These are phyloP conservation scores for Hippocampus kuda DNA, from an alignment of 2,797 vertebrate species.

Conservation along the genomic window DNA sequence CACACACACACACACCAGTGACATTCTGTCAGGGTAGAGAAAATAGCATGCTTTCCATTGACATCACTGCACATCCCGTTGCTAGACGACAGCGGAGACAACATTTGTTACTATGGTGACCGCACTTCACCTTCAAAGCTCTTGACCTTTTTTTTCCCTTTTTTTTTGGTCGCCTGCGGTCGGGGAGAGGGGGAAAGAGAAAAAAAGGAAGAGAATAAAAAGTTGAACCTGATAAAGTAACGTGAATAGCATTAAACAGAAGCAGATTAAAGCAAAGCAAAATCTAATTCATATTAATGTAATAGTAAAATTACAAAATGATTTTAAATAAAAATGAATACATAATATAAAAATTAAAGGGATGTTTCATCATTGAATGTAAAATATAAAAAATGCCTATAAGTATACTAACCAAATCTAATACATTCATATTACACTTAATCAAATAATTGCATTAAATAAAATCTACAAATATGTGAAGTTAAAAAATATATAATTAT, in stretches of 20 bases:
- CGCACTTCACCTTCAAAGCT: constrained; percentile 65
- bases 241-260: neutral
- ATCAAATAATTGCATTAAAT: too few relatives aligned
- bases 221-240: neutral
- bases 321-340: too few relatives aligned
- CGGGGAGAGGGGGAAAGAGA: constrained; percentile 11
- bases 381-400: too few relatives aligned
- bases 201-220: neutral
- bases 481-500: too few relatives aligned
- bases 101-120: constrained; percentile 67
- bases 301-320: too few relatives aligned
- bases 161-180: constrained; percentile 30
- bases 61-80: constrained; percentile 68
- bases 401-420: too few relatives aligned
- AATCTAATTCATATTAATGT: too few relatives aligned
- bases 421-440: too few relatives aligned
- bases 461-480: too few relatives aligned
- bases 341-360: too few relatives aligned
- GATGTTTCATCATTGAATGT: too few relatives aligned
- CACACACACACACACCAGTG: constrained; percentile 41
- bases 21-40: constrained; percentile 54
- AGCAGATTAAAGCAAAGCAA: neutral
- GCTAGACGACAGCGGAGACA: constrained; percentile 65
- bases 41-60: constrained; percentile 66
- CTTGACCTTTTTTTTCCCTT: constrained; percentile 46